phyloP scores from a whole-genome alignment of 92 coral and sea anemone species.

The Porites rus region DNA sequence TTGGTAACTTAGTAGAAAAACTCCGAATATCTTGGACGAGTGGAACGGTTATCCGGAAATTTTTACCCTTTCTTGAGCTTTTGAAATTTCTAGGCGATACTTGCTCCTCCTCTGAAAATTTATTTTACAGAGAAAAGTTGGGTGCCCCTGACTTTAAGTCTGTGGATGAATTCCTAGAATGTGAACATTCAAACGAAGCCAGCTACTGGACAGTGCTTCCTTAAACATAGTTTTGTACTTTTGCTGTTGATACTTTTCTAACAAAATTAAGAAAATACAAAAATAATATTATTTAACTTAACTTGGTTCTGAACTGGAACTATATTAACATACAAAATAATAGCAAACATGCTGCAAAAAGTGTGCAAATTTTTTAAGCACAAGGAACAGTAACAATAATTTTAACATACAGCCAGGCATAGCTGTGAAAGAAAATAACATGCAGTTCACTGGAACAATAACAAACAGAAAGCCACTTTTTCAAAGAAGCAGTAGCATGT shows the following conservation, averaged over 20 bases:
- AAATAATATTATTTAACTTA: slow-evolving; percentile 10
- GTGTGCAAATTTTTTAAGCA: neutral
- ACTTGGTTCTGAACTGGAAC: neutral
- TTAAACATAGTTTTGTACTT: too few species aligned
- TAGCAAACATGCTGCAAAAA: neutral
- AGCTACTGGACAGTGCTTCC: too few species aligned
- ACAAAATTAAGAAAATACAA: slow-evolving; percentile 20
- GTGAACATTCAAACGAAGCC: too few species aligned
- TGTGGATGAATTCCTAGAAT: neutral
- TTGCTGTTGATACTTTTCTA: neutral
- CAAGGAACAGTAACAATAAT: neutral
- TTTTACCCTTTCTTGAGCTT: too few species aligned
- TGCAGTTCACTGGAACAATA: neutral
- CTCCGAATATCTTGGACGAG: too few species aligned
- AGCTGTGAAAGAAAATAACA: neutral
- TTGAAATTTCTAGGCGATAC: too few species aligned
- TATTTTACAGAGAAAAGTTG: too few species aligned
- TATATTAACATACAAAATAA: neutral
- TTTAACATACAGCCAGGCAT: neutral
- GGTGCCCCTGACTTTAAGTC: neutral
- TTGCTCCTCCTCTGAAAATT: too few species aligned
- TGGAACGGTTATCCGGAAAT: too few species aligned
- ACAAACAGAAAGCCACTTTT: neutral
- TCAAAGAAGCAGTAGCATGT: neutral
- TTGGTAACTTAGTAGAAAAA: too few species aligned